These are phyloP conservation scores for Ascaphus truei DNA, from an alignment of 2,113 vertebrate genomes.

Conservation along the genomic window DNA sequence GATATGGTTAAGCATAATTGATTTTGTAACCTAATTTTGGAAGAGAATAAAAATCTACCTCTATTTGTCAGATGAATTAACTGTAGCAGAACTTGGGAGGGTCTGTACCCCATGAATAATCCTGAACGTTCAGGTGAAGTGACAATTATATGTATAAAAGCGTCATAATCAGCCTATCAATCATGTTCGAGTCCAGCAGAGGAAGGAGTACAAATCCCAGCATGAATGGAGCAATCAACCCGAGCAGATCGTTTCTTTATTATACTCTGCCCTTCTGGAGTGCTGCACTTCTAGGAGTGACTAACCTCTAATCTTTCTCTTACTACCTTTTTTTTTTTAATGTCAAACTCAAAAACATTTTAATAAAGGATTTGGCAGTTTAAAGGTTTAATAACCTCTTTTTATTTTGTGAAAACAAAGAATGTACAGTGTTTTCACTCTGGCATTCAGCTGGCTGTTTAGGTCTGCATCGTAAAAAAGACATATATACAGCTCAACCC, in stretches of 20 bases:
- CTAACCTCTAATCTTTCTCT: slow-evolving; percentile 42
- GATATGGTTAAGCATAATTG: no score
- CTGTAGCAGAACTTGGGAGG: neutral
- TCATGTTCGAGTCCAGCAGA: neutral
- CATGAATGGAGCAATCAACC: slow-evolving; percentile 1
- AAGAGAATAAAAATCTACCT: slow-evolving; percentile 15
- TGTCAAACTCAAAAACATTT: slow-evolving; percentile 38
- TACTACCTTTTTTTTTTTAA: slow-evolving; percentile 39
- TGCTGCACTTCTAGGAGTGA: slow-evolving; percentile 11
- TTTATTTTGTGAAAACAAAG: no score
- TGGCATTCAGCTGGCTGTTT: no score
- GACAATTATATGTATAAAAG: slow-evolving; percentile 9
- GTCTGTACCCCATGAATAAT: neutral
- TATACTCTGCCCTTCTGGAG: neutral
- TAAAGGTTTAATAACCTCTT: no score
- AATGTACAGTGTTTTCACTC: no score
- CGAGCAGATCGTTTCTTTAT: neutral
- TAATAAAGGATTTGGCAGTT: no score
- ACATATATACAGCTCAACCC: no score
- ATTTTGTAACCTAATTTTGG: no score
- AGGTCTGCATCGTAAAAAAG: no score
- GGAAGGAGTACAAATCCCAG: neutral
- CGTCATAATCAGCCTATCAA: slow-evolving; percentile 22
- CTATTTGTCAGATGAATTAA: slow-evolving; percentile 22
- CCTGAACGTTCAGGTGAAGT: neutral